Percentiles rank a stretch among this genome's conserved stretches.
phyloP scores from a whole-genome alignment of 2,888 invertebrate genomes.

The Holacanthella duospinosa region DNA sequence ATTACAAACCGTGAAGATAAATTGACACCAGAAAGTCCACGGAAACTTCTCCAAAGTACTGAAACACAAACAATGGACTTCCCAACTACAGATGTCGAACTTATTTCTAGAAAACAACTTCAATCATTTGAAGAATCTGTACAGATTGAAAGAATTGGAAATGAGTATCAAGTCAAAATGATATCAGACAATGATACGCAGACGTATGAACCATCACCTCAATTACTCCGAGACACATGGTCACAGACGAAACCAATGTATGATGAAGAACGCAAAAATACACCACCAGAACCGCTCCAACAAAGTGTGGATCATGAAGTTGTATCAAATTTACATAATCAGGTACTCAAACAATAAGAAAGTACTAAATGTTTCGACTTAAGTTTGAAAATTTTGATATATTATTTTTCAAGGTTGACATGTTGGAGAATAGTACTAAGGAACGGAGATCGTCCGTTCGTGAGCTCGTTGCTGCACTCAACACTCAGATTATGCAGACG shows the following conservation, averaged over 20 bases:
- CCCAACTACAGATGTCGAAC: background rate
- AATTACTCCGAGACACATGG: background rate
- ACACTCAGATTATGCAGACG: background rate
- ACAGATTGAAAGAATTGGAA: background rate
- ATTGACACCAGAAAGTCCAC: background rate
- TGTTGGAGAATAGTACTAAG: too few relatives aligned
- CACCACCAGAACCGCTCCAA: too few relatives aligned
- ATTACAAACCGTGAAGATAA: background rate
- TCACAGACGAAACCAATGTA: background rate
- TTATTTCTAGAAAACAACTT: background rate
- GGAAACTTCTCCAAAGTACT: background rate
- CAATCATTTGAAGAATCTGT: background rate
- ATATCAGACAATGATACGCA: background rate
- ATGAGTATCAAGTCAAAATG: background rate
- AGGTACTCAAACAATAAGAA: too few relatives aligned
- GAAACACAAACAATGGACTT: background rate
- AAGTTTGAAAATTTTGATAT: too few relatives aligned
- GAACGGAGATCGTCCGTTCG: too few relatives aligned
- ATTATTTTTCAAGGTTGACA: too few relatives aligned
- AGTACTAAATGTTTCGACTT: too few relatives aligned
- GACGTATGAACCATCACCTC: background rate
- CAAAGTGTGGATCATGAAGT: too few relatives aligned
- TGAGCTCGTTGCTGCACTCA: background rate
- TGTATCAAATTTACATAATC: too few relatives aligned
- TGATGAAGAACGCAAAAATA: too few relatives aligned